Conservation (phyloP, 2,888 invertebrate genomes). For the Lissocephala sabroskyi region DNA sequence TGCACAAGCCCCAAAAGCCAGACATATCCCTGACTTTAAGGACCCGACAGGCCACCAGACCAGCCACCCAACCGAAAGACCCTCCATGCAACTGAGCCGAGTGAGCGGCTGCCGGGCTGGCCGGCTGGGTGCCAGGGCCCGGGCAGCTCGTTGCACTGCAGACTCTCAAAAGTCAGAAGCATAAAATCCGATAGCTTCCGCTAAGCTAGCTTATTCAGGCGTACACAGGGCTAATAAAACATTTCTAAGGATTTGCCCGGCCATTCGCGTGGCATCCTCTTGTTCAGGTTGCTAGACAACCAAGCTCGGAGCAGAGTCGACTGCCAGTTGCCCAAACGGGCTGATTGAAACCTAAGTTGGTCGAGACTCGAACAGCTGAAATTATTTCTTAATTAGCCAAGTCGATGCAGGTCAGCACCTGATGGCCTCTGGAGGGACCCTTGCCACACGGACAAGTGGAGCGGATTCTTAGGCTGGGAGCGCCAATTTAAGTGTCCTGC, state of each 20-base stretch:
- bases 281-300: too few relatives aligned
- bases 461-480: not conserved
- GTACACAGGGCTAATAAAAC: slow-evolving; percentile 64
- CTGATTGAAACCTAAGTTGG: too few relatives aligned
- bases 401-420: too few relatives aligned
- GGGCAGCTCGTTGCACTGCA: slow-evolving; percentile 19
- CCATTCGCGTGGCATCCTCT: not conserved
- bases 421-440: too few relatives aligned
- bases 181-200: slow-evolving; percentile 68
- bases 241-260: slow-evolving; percentile 60
- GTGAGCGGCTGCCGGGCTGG: too few relatives aligned
- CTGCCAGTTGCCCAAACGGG: too few relatives aligned
- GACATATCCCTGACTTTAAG: too few relatives aligned
- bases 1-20: slow-evolving; percentile 45
- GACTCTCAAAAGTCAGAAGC: slow-evolving; percentile 59
- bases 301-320: slow-evolving; percentile 19
- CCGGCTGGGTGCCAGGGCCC: too few relatives aligned
- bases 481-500: slow-evolving; percentile 25
- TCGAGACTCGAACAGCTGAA: too few relatives aligned
- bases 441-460: too few relatives aligned
- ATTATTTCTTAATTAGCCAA: slow-evolving; percentile 56
- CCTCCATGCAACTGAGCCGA: slow-evolving; percentile 32
- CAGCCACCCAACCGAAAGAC: not conserved
- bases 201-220: slow-evolving; percentile 67
- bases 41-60: slow-evolving; percentile 3